Evolutionary conservation across 2,888 invertebrate genomes (phyloP), one percentile per base, ranked within the genome.

Genomic region (Drosophila pegasa): DNA sequence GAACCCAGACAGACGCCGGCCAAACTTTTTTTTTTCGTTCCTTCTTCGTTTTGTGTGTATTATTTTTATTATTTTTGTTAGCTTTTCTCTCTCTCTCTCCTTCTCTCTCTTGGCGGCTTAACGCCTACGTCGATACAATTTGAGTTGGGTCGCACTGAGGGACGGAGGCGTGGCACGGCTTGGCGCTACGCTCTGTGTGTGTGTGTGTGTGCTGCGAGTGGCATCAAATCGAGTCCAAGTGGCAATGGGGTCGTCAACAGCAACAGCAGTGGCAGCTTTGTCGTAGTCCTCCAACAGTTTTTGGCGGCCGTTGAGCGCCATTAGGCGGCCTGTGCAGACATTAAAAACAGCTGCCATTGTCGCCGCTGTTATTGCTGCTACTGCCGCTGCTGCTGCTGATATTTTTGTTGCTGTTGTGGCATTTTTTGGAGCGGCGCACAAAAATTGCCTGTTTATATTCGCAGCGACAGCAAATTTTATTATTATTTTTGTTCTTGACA

Each of bases 361-460:
- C 69, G 51, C 51, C 60, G 75, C 16, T 38, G 40, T 33, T 64
- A 57, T 37, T 61, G 50, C 20, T 66, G 50, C 33, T 59, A 40
- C 35, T 63, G 38, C 5, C 1, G n/a, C n/a, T 25, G n/a, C 4
- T 22, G 41, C 25, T 54, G 61, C 33, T 75, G 52, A 31, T 61
- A 54, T 52, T 52, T 55, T 69, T 76, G 57, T 55, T 72, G 71
- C 59, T 80, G 68, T 63, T 80, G 55, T 72, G 72, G 72, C 77
- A 72, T 68, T 71, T 71, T 71, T 75, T 68, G 67, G 51, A 69
- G 63, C 60, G 33, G 29, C 47, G 65, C 76, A 80, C 86, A 85
- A 80, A 86, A 85, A 85, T 88, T 86, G 87, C 88, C 88, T 85
- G 84, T 88, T 85, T 88, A 85, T 85, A 88, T 85, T 85, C 87